These are phyloP conservation scores for Urosaurus nigricauda DNA, from an alignment of 2,797 vertebrate genomes.

Conservation along the genomic window DNA sequence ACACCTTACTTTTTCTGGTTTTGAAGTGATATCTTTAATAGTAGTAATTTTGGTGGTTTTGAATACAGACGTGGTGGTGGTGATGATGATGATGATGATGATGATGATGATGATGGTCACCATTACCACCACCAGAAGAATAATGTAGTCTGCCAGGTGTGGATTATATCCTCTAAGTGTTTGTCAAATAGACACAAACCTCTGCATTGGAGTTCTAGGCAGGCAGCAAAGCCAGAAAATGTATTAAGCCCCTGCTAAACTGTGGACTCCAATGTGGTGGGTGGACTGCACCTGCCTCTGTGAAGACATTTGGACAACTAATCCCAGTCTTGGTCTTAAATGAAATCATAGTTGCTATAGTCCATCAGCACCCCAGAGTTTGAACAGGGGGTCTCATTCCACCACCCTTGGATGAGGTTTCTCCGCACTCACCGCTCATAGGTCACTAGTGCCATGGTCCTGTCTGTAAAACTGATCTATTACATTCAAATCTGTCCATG, in stretches of 20 bases:
- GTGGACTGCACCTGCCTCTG: slow-evolving; percentile 46
- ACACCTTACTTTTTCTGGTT: too few relatives aligned
- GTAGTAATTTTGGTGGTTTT: background rate
- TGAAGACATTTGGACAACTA: slow-evolving; percentile 55
- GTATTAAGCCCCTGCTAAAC: background rate
- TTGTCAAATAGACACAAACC: background rate
- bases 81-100: too few relatives aligned
- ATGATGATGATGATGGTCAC: too few relatives aligned
- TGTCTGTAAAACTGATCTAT: slow-evolving; percentile 57
- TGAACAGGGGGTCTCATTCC: too few relatives aligned
- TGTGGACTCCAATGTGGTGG: slow-evolving; percentile 33
- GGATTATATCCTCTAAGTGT: background rate
- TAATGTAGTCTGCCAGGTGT: too few relatives aligned
- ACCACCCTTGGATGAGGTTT: too few relatives aligned
- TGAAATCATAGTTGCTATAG: background rate
- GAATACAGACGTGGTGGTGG: too few relatives aligned
- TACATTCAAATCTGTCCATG: slow-evolving; percentile 33
- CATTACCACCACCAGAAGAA: background rate
- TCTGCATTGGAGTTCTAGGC: background rate
- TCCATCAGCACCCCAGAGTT: background rate
- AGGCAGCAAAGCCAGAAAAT: background rate
- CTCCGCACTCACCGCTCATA: too few relatives aligned
- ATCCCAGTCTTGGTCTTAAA: background rate
- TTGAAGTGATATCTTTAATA: background rate
- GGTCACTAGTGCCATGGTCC: accelerated